Conservation (phyloP, 2,797 vertebrate genomes). For the Trachops cirrhosus region DNA sequence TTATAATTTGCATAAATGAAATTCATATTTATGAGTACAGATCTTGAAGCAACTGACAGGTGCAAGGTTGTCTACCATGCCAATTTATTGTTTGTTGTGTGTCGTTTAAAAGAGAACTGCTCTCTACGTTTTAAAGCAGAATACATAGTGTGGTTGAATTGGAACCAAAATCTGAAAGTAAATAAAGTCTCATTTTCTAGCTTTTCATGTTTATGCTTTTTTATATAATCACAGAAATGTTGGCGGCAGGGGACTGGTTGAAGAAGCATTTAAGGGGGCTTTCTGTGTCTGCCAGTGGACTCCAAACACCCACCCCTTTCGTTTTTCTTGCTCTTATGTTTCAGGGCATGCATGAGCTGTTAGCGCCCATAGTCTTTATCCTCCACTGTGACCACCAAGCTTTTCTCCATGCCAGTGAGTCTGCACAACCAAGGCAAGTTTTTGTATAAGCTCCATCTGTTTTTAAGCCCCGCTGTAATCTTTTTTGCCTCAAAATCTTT, state of each 20-base stretch:
- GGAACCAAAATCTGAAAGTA: slow-evolving; percentile 66
- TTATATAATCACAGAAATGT: background rate
- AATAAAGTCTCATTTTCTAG: slow-evolving; percentile 38
- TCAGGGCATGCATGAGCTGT: slow-evolving; percentile 98
- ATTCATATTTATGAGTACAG: slow-evolving; percentile 82
- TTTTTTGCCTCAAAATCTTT: background rate
- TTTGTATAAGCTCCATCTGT: background rate
- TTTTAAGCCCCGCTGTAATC: background rate
- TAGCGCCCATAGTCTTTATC: slow-evolving; percentile 96
- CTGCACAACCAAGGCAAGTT: slow-evolving; percentile 93
- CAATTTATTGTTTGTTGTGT: slow-evolving; percentile 77
- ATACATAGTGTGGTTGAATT: slow-evolving; percentile 68
- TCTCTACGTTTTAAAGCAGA: slow-evolving; percentile 70
- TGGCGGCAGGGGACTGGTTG: background rate
- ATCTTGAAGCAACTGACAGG: slow-evolving; percentile 81
- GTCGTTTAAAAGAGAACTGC: slow-evolving; percentile 71
- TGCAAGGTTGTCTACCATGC: slow-evolving; percentile 78
- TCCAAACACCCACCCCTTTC: background rate
- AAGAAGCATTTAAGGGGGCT: background rate
- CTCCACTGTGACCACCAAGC: slow-evolving; percentile 99
- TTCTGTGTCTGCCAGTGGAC: background rate
- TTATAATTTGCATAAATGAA: slow-evolving; percentile 81
- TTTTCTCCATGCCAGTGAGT: slow-evolving; percentile 96
- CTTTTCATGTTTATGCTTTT: slow-evolving; percentile 33
- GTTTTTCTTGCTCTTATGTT: slow-evolving; percentile 53